Evolutionary conservation across 2,888 invertebrate species (phyloP).

Genomic region (Pomacea canaliculata): DNA sequence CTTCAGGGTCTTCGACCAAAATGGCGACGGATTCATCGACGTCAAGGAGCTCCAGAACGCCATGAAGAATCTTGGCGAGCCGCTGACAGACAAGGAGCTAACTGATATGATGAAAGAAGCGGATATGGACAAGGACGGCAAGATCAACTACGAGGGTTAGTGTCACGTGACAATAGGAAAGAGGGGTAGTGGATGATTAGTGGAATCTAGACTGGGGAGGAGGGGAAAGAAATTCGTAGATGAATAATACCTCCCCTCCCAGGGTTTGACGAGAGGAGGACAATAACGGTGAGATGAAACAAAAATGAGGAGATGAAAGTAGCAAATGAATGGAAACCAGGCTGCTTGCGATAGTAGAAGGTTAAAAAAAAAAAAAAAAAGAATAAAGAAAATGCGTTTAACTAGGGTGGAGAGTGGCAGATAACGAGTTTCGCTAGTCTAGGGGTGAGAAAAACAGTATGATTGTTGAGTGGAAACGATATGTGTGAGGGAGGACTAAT

Average conservation of each 20-base stretch:
- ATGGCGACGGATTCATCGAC: conserved; percentile 46
- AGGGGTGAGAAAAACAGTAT: too few species aligned
- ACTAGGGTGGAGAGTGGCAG: too few species aligned
- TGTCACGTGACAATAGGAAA: background rate
- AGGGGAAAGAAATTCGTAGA: background rate
- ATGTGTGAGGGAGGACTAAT: too few species aligned
- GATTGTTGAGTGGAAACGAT: too few species aligned
- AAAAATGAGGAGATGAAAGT: background rate
- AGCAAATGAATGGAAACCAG: too few species aligned
- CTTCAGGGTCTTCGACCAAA: conserved; percentile 47
- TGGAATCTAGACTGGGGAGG: background rate
- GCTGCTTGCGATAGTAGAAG: too few species aligned
- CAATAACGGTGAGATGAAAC: background rate
- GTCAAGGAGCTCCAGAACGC: conserved; percentile 43
- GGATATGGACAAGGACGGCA: conserved; percentile 55
- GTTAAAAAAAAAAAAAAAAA: too few species aligned
- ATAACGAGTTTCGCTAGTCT: too few species aligned
- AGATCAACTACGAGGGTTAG: conserved; percentile 59
- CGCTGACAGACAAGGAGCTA: conserved; percentile 52
- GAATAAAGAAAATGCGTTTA: too few species aligned
- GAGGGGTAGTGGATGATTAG: background rate
- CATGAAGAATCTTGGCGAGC: conserved; percentile 60
- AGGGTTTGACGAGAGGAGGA: background rate
- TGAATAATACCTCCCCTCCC: background rate
- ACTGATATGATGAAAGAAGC: conserved; percentile 58